These are phyloP conservation scores for Drosophila hydei DNA, from an alignment of 1,140 invertebrate genomes.

Conservation along the genomic window DNA sequence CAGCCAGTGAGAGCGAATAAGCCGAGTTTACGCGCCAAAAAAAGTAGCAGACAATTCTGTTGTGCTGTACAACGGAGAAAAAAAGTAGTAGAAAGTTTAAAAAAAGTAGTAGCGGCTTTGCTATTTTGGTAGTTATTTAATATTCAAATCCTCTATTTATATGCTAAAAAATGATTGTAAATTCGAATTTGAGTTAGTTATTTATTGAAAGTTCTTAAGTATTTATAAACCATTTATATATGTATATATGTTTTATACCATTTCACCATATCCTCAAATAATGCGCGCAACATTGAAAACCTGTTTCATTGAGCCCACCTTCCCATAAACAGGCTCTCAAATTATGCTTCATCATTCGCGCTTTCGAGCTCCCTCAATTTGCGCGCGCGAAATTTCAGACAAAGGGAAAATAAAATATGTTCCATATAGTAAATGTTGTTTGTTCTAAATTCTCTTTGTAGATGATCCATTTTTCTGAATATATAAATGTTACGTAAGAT, in stretches of 20 bases:
- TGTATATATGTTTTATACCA: constrained; percentile 25
- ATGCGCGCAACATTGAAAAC: constrained; percentile 38
- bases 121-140: too few species aligned
- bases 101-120: constrained; percentile 49
- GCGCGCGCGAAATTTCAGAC: constrained; percentile 41
- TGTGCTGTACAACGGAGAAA: background rate
- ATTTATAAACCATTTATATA: background rate
- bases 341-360: constrained; percentile 30
- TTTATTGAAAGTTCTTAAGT: too few species aligned
- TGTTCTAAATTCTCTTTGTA: too few species aligned
- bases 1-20: background rate
- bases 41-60: background rate
- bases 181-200: too few species aligned
- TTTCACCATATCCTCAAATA: constrained; percentile 61
- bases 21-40: constrained; percentile 21
- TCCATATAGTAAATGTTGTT: too few species aligned
- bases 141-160: too few species aligned
- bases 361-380: constrained; percentile 22
- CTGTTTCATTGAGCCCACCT: constrained; percentile 34
- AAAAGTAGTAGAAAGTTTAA: constrained; percentile 18
- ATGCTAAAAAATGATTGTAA: too few species aligned
- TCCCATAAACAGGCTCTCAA: constrained; percentile 55
- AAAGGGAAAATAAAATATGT: too few species aligned
- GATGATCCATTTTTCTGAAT: too few species aligned
- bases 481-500: too few species aligned